phyloP scores from a whole-genome alignment of 2,113 vertebrate genomes.

The Balaeniceps rex region DNA sequence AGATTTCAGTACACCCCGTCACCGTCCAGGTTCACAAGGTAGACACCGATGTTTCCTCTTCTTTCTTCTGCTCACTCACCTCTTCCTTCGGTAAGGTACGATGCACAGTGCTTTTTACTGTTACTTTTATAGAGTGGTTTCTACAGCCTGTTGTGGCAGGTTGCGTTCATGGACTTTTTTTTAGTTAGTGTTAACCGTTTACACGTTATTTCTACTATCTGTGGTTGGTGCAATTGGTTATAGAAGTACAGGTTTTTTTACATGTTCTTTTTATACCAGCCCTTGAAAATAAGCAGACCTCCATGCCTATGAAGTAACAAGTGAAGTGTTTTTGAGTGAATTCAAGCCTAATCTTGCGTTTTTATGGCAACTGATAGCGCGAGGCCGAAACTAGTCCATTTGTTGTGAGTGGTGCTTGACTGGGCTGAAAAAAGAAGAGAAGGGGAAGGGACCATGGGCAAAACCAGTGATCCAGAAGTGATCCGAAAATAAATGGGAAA shows the following conservation, averaged over 20 bases:
- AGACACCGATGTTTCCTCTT: rapidly evolving
- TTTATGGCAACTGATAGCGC: rapidly evolving
- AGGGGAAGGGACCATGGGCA: not conserved
- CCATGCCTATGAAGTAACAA: not conserved
- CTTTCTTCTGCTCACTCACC: not conserved
- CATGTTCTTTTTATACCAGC: not conserved
- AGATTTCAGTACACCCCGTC: not conserved
- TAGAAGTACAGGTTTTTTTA: rapidly evolving
- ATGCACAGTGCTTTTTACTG: not conserved
- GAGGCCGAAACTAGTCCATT: not conserved
- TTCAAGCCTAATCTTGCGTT: not conserved
- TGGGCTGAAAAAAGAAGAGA: not conserved
- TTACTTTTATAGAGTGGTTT: not conserved
- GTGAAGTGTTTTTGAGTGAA: not conserved
- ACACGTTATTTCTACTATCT: not conserved
- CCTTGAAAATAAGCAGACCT: not conserved
- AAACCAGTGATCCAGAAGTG: not conserved
- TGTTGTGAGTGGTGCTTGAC: not conserved
- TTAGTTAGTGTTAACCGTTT: not conserved
- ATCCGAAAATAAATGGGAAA: not conserved
- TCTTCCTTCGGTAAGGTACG: not conserved
- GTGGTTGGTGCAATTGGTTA: not conserved
- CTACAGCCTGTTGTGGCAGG: not conserved
- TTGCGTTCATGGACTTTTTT: not conserved
- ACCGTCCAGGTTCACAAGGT: not conserved